phyloP scores from a whole-genome alignment of 2,888 invertebrate species.

The Caprella mutica region DNA sequence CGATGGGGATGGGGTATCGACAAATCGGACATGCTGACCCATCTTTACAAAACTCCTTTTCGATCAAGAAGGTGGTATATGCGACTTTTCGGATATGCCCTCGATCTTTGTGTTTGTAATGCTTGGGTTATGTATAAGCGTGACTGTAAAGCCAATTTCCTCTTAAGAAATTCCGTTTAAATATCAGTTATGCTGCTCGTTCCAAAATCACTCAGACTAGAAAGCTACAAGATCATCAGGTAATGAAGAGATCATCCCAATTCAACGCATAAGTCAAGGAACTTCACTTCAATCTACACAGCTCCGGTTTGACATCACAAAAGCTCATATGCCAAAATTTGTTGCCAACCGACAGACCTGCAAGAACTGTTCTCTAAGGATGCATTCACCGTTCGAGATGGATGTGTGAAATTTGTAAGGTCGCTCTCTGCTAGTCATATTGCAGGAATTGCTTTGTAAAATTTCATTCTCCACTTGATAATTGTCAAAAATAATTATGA shows the following conservation, averaged over 20 bases:
- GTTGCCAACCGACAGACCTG: background rate
- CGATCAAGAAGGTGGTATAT: conserved; percentile 7
- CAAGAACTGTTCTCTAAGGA: background rate
- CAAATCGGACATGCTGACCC: conserved; percentile 2
- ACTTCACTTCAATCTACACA: background rate
- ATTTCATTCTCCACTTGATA: no score
- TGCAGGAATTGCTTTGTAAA: no score
- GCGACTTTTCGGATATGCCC: conserved; percentile 6
- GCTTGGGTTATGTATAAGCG: conserved; percentile 3
- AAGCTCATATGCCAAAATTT: background rate
- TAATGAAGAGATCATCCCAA: background rate
- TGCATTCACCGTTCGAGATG: background rate
- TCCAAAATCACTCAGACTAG: background rate
- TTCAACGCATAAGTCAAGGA: background rate
- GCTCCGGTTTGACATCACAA: background rate
- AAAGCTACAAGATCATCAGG: background rate
- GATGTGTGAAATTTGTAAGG: conserved; percentile 3
- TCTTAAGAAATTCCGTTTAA: background rate
- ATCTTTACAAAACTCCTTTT: conserved; percentile 15
- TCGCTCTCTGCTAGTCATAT: background rate
- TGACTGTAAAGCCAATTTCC: background rate
- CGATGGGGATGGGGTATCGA: background rate
- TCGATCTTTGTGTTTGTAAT: conserved; percentile 2
- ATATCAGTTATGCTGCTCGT: background rate
- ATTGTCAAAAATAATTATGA: no score